Evolutionary conservation across 2,888 invertebrate species (phyloP).

Genomic region (Agrotis exclamationis): DNA sequence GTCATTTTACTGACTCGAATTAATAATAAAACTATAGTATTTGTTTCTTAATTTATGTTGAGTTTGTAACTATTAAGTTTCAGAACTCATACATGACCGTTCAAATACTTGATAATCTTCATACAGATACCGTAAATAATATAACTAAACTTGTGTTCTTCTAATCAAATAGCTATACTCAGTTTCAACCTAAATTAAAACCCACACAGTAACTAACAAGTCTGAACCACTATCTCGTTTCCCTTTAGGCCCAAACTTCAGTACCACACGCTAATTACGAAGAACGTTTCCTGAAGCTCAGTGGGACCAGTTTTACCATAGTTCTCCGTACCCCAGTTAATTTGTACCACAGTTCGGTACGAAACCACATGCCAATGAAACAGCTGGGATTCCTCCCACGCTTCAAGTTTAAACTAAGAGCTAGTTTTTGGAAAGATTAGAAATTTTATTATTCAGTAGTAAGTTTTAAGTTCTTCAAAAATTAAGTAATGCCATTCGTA

Average conservation of each 20-base stretch:
- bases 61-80: no score
- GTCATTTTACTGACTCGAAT: no score
- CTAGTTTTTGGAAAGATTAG: neutral
- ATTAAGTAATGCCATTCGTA: neutral
- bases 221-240: slow-evolving; percentile 4
- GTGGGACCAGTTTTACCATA: neutral
- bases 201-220: neutral
- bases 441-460: neutral
- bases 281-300: slow-evolving; percentile 11
- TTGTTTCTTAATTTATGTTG: no score
- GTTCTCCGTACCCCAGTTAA: slow-evolving; percentile 2
- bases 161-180: neutral
- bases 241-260: slow-evolving; percentile 31
- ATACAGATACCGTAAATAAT: neutral
- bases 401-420: slow-evolving; percentile 3
- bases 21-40: no score
- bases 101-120: neutral
- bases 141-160: neutral
- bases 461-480: neutral
- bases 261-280: slow-evolving; percentile 46
- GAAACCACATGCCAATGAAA: slow-evolving; percentile 45
- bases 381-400: slow-evolving; percentile 43
- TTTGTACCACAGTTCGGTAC: slow-evolving; percentile 31
- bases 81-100: no score
- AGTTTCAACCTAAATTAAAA: slow-evolving; percentile 11